Conservation (phyloP, 1,140 invertebrate species). For the Pachyrhynchus sulphureomaculatus region DNA sequence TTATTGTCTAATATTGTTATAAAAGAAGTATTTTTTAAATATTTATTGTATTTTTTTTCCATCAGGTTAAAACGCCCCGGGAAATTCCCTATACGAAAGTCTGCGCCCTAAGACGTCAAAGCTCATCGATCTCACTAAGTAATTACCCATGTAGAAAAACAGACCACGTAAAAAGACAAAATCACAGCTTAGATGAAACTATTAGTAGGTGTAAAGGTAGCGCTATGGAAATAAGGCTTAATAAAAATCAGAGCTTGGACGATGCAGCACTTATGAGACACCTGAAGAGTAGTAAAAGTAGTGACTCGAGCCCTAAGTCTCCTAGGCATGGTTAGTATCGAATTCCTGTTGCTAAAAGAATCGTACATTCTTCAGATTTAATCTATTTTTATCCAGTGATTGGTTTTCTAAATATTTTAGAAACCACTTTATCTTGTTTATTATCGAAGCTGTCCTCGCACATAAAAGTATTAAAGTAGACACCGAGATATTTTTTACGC, state of each 20-base stretch:
- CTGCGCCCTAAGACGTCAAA: slow-evolving; percentile 78
- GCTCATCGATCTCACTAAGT: slow-evolving; percentile 73
- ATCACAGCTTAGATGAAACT: slow-evolving; percentile 69
- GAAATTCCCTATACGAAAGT: slow-evolving; percentile 85
- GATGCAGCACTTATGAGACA: slow-evolving; percentile 53
- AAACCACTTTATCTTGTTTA: too few species aligned
- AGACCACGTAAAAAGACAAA: slow-evolving; percentile 58
- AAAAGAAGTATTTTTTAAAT: too few species aligned
- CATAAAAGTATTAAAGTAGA: too few species aligned
- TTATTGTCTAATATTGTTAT: too few species aligned
- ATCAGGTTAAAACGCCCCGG: slow-evolving; percentile 65
- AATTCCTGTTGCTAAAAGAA: too few species aligned
- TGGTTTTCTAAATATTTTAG: too few species aligned
- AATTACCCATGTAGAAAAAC: slow-evolving; percentile 55
- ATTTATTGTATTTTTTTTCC: too few species aligned
- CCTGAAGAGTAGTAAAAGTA: slow-evolving; percentile 30
- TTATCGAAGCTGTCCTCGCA: too few species aligned
- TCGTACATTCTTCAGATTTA: too few species aligned
- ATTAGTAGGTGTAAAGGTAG: slow-evolving; percentile 54
- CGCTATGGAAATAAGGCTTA: slow-evolving; percentile 39
- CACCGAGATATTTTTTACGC: too few species aligned
- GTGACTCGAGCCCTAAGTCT: slow-evolving; percentile 34
- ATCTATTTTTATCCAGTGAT: too few species aligned
- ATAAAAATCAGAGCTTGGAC: slow-evolving; percentile 64
- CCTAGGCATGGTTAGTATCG: slow-evolving; percentile 26